phyloP scores from a whole-genome alignment of 2,888 invertebrate genomes.

The Lithophane leautieri region DNA sequence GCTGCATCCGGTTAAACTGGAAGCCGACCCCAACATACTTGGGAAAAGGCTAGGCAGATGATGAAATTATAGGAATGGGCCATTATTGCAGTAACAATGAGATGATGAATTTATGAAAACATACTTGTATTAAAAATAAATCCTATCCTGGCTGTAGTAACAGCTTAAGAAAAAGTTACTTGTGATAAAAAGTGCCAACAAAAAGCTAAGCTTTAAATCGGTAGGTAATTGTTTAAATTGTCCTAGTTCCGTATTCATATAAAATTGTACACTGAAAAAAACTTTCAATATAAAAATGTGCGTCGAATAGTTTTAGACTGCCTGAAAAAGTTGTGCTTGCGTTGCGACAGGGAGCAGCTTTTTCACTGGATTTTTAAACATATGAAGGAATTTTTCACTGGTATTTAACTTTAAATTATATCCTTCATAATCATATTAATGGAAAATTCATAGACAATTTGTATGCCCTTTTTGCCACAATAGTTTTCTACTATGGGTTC shows the following conservation, averaged over 20 bases:
- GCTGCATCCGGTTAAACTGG: too few species aligned
- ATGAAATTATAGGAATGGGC: too few species aligned
- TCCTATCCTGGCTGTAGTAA: too few species aligned
- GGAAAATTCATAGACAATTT: background rate
- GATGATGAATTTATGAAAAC: background rate
- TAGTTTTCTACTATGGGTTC: background rate
- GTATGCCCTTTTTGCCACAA: background rate
- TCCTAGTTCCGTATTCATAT: constrained; percentile 2
- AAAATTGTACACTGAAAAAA: constrained; percentile 2
- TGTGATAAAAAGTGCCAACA: background rate
- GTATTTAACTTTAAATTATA: background rate
- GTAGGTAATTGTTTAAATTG: constrained; percentile 7
- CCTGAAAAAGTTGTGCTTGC: constrained; percentile 37
- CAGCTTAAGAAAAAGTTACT: background rate
- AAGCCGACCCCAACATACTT: too few species aligned
- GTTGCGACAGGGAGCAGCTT: constrained; percentile 21
- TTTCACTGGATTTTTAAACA: constrained; percentile 23
- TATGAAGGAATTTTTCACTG: constrained; percentile 12
- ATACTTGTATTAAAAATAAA: too few species aligned
- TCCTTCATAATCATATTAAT: background rate
- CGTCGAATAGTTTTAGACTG: constrained; percentile 39
- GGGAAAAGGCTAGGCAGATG: too few species aligned
- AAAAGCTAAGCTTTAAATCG: background rate
- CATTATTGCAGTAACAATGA: background rate
- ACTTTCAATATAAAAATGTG: constrained; percentile 27